Percentiles rank a stretch among this genome's conserved stretches.
Evolutionary conservation across 2,888 invertebrate species (phyloP).

Genomic region (Periphyllus acericola): DNA sequence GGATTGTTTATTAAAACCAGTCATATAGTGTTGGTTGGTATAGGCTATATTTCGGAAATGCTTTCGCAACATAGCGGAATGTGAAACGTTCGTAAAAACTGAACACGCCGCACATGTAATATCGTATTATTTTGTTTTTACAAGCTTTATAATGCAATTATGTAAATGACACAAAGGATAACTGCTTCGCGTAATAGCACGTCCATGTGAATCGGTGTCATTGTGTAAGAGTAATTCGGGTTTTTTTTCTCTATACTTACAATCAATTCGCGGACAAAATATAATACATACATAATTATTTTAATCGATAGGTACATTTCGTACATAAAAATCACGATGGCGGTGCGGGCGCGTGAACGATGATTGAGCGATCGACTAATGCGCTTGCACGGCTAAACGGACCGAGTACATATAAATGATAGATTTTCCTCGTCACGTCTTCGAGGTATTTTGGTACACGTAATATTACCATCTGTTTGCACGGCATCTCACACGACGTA

Average conservation of each 20-base stretch:
- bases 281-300: neutral
- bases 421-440: no score
- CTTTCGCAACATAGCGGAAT: neutral
- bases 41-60: neutral
- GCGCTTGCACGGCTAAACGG: no score
- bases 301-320: neutral
- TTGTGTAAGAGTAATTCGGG: constrained; percentile 13
- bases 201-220: no score
- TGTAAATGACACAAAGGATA: neutral
- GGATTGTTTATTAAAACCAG: neutral
- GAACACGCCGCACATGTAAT: neutral
- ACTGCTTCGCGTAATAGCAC: constrained; percentile 6
- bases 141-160: neutral
- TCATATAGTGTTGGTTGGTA: neutral
- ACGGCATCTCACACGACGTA: no score
- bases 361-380: neutral
- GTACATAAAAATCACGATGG: neutral
- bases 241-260: constrained; percentile 6
- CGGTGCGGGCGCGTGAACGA: neutral
- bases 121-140: neutral
- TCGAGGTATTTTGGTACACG: no score
- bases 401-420: no score
- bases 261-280: constrained; percentile 2
- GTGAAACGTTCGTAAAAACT: neutral
- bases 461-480: no score